These are phyloP conservation scores for Agrotis puta DNA, from an alignment of 2,888 invertebrate species.

Conservation along the genomic window DNA sequence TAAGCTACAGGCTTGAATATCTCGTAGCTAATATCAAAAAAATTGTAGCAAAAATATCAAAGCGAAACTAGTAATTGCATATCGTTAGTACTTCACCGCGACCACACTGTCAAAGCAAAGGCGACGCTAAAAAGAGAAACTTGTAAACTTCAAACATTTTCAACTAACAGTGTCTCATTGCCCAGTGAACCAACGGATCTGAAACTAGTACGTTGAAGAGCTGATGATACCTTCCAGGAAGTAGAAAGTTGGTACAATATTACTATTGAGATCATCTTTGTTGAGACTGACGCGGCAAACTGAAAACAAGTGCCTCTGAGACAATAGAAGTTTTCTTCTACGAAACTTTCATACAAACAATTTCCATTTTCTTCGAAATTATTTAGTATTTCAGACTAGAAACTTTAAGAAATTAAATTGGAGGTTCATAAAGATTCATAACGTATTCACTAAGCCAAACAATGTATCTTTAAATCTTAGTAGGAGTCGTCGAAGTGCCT, in stretches of 20 bases:
- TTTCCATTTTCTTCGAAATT: not conserved
- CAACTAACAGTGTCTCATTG: conserved; percentile 14
- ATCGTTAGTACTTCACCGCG: conserved; percentile 25
- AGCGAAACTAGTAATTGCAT: conserved; percentile 20
- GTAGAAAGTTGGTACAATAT: conserved; percentile 4
- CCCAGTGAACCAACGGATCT: not conserved
- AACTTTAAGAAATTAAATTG: not conserved
- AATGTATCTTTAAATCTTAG: conserved; percentile 23
- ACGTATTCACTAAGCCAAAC: not conserved
- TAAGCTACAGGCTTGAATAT: no score
- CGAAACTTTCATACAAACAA: not conserved
- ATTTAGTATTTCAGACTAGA: not conserved
- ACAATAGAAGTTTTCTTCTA: not conserved
- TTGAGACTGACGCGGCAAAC: not conserved
- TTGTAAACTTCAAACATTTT: conserved; percentile 26
- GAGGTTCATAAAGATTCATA: not conserved
- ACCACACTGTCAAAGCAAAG: conserved; percentile 21
- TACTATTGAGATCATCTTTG: not conserved
- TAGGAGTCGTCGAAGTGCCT: conserved; percentile 28
- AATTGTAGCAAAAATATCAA: conserved; percentile 6
- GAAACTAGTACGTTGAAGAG: conserved; percentile 18
- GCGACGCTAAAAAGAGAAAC: conserved; percentile 16
- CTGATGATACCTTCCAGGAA: conserved; percentile 3
- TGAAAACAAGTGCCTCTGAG: not conserved
- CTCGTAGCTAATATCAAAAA: not conserved